phyloP scores from a whole-genome alignment of 2,113 vertebrate species.

The Alaudala cheleensis region DNA sequence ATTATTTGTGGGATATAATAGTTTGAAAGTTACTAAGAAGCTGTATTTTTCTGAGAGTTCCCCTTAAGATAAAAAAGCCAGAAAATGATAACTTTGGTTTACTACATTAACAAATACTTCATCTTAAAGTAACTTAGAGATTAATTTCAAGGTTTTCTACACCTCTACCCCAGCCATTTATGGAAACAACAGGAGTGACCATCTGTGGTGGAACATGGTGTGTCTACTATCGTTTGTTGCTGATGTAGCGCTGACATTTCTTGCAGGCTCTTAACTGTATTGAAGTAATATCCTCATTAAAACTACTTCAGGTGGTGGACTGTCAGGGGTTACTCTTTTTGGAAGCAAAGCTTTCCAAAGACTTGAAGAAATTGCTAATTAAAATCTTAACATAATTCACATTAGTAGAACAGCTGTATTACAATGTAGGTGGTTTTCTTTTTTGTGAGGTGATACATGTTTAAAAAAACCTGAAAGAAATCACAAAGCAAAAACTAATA shows the following conservation, averaged over 20 bases:
- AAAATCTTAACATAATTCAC: background rate
- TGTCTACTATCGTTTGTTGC: background rate
- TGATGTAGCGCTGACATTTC: background rate
- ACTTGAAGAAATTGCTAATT: background rate
- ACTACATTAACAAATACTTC: background rate
- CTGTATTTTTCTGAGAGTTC: background rate
- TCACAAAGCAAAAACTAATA: background rate
- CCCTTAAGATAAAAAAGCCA: background rate
- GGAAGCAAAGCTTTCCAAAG: background rate
- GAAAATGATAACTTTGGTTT: background rate
- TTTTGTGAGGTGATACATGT: background rate
- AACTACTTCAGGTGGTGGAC: background rate
- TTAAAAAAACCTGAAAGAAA: background rate
- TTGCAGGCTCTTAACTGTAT: background rate
- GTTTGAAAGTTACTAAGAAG: background rate
- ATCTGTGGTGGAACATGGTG: background rate
- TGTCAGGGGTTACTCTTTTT: background rate
- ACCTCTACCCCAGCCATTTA: background rate
- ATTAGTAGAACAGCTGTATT: background rate
- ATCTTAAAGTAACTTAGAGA: background rate
- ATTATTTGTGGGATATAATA: background rate
- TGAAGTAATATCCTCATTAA: background rate
- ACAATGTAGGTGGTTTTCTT: background rate
- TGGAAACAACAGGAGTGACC: background rate
- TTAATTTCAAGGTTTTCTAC: background rate